A percentile compares a stretch with the other conserved stretches of the same genome.
Conservation (phyloP, 2,797 vertebrate species). For the Craterocephalus amniculus region DNA sequence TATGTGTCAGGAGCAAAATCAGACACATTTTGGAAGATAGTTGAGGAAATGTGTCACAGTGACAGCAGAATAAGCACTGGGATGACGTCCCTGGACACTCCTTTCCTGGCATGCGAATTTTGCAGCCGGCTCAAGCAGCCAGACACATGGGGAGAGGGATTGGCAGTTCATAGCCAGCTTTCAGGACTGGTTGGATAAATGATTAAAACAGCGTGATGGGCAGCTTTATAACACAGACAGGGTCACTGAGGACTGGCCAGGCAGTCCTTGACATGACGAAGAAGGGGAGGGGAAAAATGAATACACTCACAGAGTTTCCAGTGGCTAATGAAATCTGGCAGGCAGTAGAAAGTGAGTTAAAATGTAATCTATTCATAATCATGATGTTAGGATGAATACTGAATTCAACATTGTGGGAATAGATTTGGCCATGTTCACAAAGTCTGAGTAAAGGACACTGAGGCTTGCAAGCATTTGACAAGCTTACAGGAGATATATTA, state of each 20-base stretch:
- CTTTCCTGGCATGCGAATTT: constrained; percentile 48
- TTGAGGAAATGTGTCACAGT: constrained; percentile 53
- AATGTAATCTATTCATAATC: constrained; percentile 65
- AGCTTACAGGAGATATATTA: constrained; percentile 2
- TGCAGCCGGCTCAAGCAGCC: constrained; percentile 54
- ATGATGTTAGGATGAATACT: constrained; percentile 57
- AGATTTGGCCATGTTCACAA: constrained; percentile 6
- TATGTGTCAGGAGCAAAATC: constrained; percentile 21
- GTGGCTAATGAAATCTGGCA: constrained; percentile 68
- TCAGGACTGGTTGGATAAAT: constrained; percentile 60
- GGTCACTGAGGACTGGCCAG: constrained; percentile 58
- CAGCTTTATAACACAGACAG: constrained; percentile 64
- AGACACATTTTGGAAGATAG: constrained; percentile 38
- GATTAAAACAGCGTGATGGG: constrained; percentile 72
- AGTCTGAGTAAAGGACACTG: constrained; percentile 17
- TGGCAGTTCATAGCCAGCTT: constrained; percentile 72
- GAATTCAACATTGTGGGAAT: constrained; percentile 45
- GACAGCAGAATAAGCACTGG: constrained; percentile 43
- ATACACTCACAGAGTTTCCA: constrained; percentile 14
- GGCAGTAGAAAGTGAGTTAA: constrained; percentile 60
- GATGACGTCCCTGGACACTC: constrained; percentile 53
- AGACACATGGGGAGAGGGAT: constrained; percentile 57
- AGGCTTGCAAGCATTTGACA: constrained; percentile 12
- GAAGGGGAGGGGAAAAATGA: not conserved
- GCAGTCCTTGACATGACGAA: constrained; percentile 47